These are phyloP conservation scores for Dufourea novaeangliae DNA, from an alignment of 1,140 invertebrate species.

Conservation along the genomic window DNA sequence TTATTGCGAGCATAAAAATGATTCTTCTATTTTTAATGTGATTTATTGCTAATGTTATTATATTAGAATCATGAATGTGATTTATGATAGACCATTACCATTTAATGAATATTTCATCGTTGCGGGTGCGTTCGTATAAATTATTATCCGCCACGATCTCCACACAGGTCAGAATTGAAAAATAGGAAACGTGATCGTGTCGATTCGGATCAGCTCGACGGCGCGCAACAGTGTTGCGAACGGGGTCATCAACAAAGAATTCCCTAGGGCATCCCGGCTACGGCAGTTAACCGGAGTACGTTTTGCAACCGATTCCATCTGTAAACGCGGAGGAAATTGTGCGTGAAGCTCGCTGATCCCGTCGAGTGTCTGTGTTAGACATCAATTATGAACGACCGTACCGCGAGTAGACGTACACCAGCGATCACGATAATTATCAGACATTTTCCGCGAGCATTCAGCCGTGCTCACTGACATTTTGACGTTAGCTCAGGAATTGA, in stretches of 20 bases:
- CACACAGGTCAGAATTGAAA: not conserved
- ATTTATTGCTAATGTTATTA: too few species aligned
- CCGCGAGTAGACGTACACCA: conserved; percentile 21
- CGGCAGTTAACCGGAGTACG: not conserved
- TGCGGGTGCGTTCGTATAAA: not conserved
- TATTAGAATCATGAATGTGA: too few species aligned
- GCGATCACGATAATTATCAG: conserved; percentile 68
- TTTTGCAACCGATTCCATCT: conserved; percentile 55
- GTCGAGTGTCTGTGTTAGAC: conserved; percentile 34
- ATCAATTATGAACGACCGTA: conserved; percentile 54
- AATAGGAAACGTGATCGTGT: not conserved
- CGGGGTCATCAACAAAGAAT: conserved; percentile 31
- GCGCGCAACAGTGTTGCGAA: conserved; percentile 9
- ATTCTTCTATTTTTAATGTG: too few species aligned
- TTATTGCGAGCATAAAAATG: too few species aligned
- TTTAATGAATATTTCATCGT: conserved; percentile 7
- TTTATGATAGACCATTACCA: not conserved
- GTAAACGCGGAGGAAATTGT: conserved; percentile 56
- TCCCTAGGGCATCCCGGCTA: not conserved
- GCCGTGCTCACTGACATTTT: conserved; percentile 73
- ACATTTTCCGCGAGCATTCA: conserved; percentile 63
- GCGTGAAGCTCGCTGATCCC: conserved; percentile 49
- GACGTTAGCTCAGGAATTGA: conserved; percentile 66
- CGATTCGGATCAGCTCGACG: not conserved
- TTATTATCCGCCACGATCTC: not conserved